phyloP scores from a whole-genome alignment of 2,113 vertebrate species.

The Oncorhynchus nerka region DNA sequence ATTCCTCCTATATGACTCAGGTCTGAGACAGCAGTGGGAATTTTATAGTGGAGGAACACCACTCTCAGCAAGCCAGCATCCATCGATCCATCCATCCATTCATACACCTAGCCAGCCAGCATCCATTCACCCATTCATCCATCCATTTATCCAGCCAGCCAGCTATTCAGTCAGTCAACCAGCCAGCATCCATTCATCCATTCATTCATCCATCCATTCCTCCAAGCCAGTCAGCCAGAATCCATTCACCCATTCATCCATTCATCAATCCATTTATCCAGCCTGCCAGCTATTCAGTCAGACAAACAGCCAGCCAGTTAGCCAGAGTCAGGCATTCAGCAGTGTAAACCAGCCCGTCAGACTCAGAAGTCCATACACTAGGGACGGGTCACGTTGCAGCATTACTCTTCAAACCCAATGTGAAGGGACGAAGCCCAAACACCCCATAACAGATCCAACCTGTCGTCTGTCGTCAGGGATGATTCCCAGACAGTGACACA shows the following conservation, averaged over 20 bases:
- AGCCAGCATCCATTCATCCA: no score
- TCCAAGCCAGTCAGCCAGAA: no score
- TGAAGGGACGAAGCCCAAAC: slow-evolving; percentile 50
- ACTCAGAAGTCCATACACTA: background rate
- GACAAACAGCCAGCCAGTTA: background rate
- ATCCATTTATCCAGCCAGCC: no score
- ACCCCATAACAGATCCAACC: slow-evolving; percentile 54
- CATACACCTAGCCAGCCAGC: no score
- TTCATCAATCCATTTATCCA: no score
- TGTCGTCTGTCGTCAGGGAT: slow-evolving; percentile 65
- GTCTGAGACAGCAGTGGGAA: background rate
- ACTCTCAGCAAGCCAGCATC: no score
- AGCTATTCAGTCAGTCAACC: no score
- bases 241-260: no score
- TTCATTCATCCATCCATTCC: no score
- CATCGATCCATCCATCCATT: no score
- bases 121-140: no score
- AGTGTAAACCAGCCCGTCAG: background rate
- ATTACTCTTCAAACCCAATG: slow-evolving; percentile 38
- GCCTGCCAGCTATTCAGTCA: no score
- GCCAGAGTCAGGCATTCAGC: background rate
- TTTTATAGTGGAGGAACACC: background rate
- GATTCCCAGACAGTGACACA: slow-evolving; percentile 47
- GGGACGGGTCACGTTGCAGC: slow-evolving; percentile 27
- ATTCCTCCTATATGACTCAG: slow-evolving; percentile 14